Conservation (phyloP, 2,113 vertebrate genomes). For the Aplodontia rufa region DNA sequence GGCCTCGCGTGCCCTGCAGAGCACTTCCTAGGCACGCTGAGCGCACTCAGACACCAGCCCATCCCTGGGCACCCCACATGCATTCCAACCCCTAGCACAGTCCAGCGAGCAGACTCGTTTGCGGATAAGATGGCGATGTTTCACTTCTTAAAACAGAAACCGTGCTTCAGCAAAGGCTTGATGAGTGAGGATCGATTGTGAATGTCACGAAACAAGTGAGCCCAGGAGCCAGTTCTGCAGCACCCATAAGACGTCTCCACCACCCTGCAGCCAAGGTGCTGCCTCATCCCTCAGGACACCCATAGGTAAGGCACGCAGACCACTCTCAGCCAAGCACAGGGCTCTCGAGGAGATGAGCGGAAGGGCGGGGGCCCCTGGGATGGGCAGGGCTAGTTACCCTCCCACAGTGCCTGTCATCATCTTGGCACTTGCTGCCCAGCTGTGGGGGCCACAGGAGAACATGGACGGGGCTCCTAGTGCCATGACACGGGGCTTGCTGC, state of each 20-base stretch:
- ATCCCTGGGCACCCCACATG: too few relatives aligned
- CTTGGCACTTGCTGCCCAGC: too few relatives aligned
- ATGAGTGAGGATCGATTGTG: background rate
- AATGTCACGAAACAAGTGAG: background rate
- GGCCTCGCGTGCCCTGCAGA: background rate
- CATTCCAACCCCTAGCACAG: background rate
- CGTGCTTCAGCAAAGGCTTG: background rate
- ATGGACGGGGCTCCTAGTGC: too few relatives aligned
- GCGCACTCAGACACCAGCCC: background rate
- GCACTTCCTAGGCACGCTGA: background rate
- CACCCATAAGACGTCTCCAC: background rate
- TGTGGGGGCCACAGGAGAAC: too few relatives aligned
- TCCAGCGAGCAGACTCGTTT: background rate
- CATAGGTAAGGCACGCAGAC: background rate
- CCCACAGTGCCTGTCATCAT: too few relatives aligned
- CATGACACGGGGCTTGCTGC: too few relatives aligned
- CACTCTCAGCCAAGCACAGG: too few relatives aligned
- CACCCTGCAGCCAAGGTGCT: background rate
- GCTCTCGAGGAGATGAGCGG: too few relatives aligned
- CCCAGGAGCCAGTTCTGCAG: background rate
- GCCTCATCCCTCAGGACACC: background rate
- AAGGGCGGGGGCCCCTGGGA: too few relatives aligned
- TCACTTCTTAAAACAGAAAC: slow-evolving; percentile 19
- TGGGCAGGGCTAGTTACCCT: too few relatives aligned
- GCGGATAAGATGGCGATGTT: background rate